These are phyloP conservation scores for Agonum fuliginosum DNA, from an alignment of 2,888 invertebrate species.

Conservation along the genomic window DNA sequence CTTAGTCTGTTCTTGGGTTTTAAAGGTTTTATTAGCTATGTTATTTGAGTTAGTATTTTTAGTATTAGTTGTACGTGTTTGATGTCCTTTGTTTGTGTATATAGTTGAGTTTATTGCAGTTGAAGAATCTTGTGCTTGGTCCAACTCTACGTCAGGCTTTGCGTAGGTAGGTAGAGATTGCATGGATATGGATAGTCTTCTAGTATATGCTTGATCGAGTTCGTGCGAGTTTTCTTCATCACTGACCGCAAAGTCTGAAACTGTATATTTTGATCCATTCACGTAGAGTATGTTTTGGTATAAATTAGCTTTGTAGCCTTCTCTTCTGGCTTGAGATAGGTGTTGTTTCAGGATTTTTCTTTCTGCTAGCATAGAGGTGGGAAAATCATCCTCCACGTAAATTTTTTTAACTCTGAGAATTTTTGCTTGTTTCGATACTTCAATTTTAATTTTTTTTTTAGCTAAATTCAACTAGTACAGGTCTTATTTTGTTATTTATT, in stretches of 20 bases:
- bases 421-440: not conserved
- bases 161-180: not conserved
- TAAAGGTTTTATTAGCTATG: not conserved
- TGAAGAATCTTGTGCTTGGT: not conserved
- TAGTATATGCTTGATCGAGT: not conserved
- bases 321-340: not conserved
- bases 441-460: conserved; percentile 8
- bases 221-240: not conserved
- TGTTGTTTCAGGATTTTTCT: conserved; percentile 18
- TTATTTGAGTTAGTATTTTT: not conserved
- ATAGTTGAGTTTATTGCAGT: not conserved
- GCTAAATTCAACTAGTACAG: conserved; percentile 5
- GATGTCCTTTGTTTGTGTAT: not conserved
- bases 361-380: not conserved
- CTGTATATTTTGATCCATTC: not conserved
- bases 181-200: not conserved
- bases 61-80: not conserved
- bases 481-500: conserved; percentile 9
- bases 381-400: no score
- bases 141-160: not conserved
- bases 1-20: not conserved
- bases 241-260: not conserved
- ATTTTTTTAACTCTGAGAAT: not conserved
- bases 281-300: not conserved
- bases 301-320: not conserved